A percentile compares a stretch with the other conserved stretches of the same genome.
phyloP scores from a whole-genome alignment of 2,113 vertebrate species.

The Columba janthina region DNA sequence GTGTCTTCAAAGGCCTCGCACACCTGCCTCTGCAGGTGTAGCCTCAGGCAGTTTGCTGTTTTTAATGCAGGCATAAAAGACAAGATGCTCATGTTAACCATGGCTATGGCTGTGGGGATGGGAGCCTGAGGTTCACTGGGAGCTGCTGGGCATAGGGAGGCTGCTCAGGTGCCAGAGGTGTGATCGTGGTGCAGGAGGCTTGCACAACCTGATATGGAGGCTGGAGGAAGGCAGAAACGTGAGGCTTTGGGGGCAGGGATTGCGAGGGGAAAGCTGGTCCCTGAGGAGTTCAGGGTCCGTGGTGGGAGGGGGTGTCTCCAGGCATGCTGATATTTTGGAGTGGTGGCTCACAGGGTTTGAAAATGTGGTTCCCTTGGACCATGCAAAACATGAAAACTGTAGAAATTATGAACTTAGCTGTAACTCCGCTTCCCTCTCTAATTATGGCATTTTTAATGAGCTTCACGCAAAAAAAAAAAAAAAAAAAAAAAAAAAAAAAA shows the following conservation, averaged over 20 bases:
- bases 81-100: neutral
- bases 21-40: neutral
- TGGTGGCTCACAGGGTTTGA: fast-evolving
- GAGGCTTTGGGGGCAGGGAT: too few relatives aligned
- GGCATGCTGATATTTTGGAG: neutral
- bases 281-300: fast-evolving
- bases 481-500: neutral
- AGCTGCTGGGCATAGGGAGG: neutral
- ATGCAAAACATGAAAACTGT: neutral
- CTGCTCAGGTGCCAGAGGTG: fast-evolving
- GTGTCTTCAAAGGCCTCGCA: neutral
- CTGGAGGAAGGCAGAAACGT: neutral
- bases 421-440: neutral
- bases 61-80: neutral
- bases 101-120: fast-evolving
- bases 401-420: neutral
- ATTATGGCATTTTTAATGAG: neutral
- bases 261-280: neutral
- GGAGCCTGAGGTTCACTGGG: neutral
- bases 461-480: neutral
- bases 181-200: neutral
- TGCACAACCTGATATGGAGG: neutral
- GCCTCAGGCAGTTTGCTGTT: neutral
- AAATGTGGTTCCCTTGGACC: neutral
- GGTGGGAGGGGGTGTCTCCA: neutral